Evolutionary conservation across 2,113 vertebrate genomes (phyloP).

Genomic region (Daubentonia madagascariensis): DNA sequence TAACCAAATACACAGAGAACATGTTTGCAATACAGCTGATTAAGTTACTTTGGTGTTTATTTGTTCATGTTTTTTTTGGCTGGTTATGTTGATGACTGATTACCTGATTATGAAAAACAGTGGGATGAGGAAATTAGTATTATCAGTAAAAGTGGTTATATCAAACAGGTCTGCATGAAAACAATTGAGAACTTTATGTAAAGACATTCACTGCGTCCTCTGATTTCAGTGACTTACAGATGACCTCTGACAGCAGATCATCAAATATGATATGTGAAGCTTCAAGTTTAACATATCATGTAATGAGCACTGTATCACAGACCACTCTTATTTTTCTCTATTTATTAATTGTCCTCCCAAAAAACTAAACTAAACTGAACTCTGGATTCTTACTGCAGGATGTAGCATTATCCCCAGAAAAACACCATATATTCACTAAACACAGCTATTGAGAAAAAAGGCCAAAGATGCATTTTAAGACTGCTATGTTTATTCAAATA

Average conservation of each 20-base stretch:
- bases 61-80: background rate
- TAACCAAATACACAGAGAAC: background rate
- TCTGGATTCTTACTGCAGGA: background rate
- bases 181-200: background rate
- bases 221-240: background rate
- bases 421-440: background rate
- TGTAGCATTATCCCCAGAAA: background rate
- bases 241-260: background rate
- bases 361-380: background rate
- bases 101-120: background rate
- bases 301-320: background rate
- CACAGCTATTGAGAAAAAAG: background rate
- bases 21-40: background rate
- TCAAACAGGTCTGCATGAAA: background rate
- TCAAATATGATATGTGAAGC: background rate
- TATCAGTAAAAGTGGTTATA: background rate
- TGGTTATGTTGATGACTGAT: background rate
- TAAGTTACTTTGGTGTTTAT: background rate
- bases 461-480: background rate
- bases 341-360: background rate
- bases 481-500: background rate
- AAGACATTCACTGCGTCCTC: background rate
- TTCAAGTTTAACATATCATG: background rate
- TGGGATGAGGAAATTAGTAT: background rate
- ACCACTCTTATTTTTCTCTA: background rate